These are phyloP conservation scores for Araneus ventricosus DNA, from an alignment of 1,140 invertebrate species.

Conservation along the genomic window DNA sequence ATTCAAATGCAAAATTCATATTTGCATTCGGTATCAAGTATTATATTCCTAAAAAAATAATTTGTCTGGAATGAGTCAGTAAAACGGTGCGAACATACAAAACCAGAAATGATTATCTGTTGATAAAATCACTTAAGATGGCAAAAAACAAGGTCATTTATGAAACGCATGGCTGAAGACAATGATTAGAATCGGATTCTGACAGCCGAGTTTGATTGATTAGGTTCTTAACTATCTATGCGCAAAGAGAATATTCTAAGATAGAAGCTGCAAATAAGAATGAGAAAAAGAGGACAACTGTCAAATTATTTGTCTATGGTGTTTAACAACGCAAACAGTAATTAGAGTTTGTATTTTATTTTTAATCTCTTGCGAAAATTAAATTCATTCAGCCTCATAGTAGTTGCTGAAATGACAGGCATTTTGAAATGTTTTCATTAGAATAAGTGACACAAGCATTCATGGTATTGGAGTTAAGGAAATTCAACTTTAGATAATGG, in stretches of 20 bases:
- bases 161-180: neutral
- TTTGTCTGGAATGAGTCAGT: neutral
- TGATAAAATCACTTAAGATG: constrained; percentile 1
- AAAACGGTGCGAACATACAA: neutral
- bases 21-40: too few relatives aligned
- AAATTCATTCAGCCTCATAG: neutral
- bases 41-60: neutral
- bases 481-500: too few relatives aligned
- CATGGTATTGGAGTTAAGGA: neutral
- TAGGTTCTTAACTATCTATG: neutral
- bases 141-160: constrained; percentile 12
- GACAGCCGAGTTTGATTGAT: neutral
- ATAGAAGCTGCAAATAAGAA: neutral
- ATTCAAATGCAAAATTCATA: too few relatives aligned
- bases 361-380: neutral
- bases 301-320: neutral
- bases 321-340: neutral
- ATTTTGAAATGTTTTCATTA: neutral
- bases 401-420: neutral
- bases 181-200: neutral
- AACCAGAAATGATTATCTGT: neutral
- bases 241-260: neutral
- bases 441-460: neutral
- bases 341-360: neutral
- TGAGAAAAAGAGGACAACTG: neutral